A percentile compares a stretch with the other conserved stretches of the same genome.
Evolutionary conservation across 2,888 invertebrate genomes (phyloP).

Genomic region (Caenorhabditis uteleia): DNA sequence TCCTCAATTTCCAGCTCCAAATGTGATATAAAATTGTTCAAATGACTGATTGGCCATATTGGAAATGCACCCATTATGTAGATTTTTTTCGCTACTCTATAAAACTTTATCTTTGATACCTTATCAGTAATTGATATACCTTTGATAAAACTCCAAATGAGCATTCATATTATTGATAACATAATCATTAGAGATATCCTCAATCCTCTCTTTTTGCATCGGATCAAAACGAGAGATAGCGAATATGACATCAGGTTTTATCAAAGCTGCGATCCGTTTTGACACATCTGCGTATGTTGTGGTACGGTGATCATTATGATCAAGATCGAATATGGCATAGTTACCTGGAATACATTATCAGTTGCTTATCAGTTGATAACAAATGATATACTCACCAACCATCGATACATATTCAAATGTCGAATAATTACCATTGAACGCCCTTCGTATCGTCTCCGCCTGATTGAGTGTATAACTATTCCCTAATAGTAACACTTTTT

Average conservation of each 20-base stretch:
- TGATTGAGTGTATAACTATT: constrained; percentile 23
- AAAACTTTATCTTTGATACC: neutral
- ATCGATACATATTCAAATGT: neutral
- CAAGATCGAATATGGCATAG: no score
- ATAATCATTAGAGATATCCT: neutral
- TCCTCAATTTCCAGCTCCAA: no score
- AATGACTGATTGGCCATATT: neutral
- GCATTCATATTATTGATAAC: neutral
- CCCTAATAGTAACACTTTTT: constrained; percentile 9
- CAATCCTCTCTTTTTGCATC: neutral
- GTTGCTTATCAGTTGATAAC: no score
- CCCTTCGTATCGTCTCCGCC: neutral
- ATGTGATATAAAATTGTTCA: neutral
- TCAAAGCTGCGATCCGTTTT: neutral
- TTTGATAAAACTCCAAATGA: neutral
- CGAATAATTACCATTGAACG: neutral
- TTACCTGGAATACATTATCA: no score
- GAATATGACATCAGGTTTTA: neutral
- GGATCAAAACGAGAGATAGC: neutral
- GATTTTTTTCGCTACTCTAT: neutral
- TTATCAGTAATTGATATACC: neutral
- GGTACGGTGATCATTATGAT: no score
- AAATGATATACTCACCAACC: neutral
- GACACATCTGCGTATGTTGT: neutral
- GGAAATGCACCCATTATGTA: neutral